Evolutionary conservation across 2,888 invertebrate species (phyloP).

Genomic region (Eumacrocentrus americanus): DNA sequence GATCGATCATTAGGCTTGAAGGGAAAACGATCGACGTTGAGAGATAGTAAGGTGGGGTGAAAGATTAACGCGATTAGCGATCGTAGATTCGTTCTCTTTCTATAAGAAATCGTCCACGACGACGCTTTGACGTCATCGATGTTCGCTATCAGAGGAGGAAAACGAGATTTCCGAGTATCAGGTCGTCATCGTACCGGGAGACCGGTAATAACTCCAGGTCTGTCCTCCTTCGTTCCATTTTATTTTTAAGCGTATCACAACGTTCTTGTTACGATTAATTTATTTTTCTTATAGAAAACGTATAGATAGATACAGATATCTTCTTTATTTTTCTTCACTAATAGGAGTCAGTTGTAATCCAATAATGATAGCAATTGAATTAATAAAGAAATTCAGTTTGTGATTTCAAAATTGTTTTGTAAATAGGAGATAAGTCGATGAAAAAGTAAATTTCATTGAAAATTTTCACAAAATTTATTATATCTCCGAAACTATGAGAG

Average conservation of each 20-base stretch:
- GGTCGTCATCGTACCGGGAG: slow-evolving; percentile 18
- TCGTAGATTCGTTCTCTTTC: slow-evolving; percentile 12
- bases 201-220: slow-evolving; percentile 20
- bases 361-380: too few relatives aligned
- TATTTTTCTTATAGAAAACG: not conserved
- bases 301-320: too few relatives aligned
- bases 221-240: too few relatives aligned
- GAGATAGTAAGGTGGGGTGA: not conserved
- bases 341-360: too few relatives aligned
- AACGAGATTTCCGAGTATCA: slow-evolving; percentile 24
- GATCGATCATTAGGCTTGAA: slow-evolving; percentile 1
- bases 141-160: slow-evolving; percentile 1
- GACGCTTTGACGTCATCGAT: slow-evolving; percentile 3
- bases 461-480: too few relatives aligned
- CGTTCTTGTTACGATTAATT: not conserved
- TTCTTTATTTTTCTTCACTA: too few relatives aligned
- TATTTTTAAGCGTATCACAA: not conserved
- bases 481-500: too few relatives aligned
- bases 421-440: too few relatives aligned
- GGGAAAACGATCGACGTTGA: not conserved
- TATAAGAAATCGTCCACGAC: not conserved
- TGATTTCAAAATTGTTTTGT: too few relatives aligned
- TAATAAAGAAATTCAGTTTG: too few relatives aligned
- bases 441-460: too few relatives aligned
- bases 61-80: slow-evolving; percentile 29